Base-by-base conservation (phyloP, 2,797 vertebrate species). In the Pseudochaenichthys georgianus region DNA sequence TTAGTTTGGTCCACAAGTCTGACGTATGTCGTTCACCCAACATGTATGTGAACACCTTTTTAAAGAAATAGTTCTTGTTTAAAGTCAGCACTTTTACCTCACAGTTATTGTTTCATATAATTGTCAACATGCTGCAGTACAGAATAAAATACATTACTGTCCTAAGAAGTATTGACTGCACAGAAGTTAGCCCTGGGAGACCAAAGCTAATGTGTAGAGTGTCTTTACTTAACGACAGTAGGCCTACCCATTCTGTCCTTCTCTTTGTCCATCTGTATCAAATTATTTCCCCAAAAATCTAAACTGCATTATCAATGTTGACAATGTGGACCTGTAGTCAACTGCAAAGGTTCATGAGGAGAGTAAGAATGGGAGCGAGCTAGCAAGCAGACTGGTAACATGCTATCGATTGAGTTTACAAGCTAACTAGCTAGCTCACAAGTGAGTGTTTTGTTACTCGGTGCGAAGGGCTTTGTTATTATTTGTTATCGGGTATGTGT, bases 41-140 rank as follows among this genome's bases (percentile, higher is more conserved):
- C 3, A 38, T 19, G 28, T 1, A 28, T n/a, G 42, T 42, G 9
- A 77, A 64, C 61, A 58, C 12, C 23, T 58, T 15, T 38, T 38
- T 38, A 38, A 23, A 69, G 60, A 55, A 9, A n/a, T 16, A 3
- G 9, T 38, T 19, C 46, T 46, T 53, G 9, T 13, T 31, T 11
- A 15, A 58, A 48, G 23, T 60, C 48, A 48, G 50, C 54, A 12
- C 17, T 64, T 62, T 15, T 42, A 53, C 16, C 31, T 75, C 34
- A 12, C 12, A 64, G 69, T 47, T 61, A 46, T 23, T 65, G 52
- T 70, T 70, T 65, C 55, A 72, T 59, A 31, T 51, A 16, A 41
- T 19, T 48, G 31, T 59, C 45, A 41, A 11, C 31, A 17, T 62
- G 45, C 45, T 45, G 23, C 46, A 31, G 17, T 58, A 13, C 5